These are phyloP conservation scores for Morelia viridis DNA, from an alignment of 2,797 vertebrate genomes.

Conservation along the genomic window DNA sequence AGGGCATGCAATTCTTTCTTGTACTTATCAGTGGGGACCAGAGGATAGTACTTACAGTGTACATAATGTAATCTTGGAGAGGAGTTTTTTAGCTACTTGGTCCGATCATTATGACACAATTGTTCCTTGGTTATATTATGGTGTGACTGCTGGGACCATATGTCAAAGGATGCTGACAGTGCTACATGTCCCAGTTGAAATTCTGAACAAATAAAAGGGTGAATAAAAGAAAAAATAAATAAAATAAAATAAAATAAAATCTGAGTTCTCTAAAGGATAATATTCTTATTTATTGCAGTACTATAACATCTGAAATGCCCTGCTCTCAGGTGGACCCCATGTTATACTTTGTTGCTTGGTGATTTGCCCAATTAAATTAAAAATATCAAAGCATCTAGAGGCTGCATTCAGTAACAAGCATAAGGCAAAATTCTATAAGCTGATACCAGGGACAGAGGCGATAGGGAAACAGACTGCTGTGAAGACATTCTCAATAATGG, in stretches of 20 bases:
- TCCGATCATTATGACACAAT: background rate
- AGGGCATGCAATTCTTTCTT: background rate
- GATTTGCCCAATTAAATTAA: conserved; percentile 1
- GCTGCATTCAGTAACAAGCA: background rate
- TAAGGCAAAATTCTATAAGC: background rate
- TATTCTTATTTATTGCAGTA: background rate
- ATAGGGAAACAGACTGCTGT: background rate
- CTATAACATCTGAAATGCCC: background rate
- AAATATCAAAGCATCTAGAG: background rate
- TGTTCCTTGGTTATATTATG: background rate
- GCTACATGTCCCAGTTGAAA: background rate
- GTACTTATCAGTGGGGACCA: background rate
- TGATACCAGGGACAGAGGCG: background rate
- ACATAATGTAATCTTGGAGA: background rate
- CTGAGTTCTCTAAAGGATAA: background rate
- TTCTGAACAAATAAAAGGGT: background rate
- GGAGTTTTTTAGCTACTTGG: background rate
- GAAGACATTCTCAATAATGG: background rate
- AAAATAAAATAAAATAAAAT: background rate
- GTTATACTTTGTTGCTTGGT: background rate
- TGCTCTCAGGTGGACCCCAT: background rate
- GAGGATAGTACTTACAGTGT: background rate
- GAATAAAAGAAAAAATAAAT: background rate
- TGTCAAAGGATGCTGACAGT: background rate
- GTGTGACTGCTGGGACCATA: background rate